Percentiles rank a stretch among this genome's conserved stretches.
phyloP scores from a whole-genome alignment of 2,113 vertebrate species.

The Girardinichthys multiradiatus region DNA sequence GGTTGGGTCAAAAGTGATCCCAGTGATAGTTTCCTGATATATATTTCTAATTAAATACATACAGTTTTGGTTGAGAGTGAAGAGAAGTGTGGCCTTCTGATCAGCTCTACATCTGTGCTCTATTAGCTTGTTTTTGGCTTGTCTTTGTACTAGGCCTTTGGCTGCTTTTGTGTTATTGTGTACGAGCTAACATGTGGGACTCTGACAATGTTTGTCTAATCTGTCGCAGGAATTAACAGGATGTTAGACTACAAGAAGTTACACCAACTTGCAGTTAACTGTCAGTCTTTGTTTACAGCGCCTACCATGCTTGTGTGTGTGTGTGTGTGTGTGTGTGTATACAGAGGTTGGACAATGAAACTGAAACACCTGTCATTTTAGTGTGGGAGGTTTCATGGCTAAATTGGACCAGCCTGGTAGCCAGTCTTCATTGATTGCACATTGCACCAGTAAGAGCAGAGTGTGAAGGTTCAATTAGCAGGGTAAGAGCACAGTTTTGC shows the following conservation, averaged over 20 bases:
- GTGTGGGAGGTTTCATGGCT: too few relatives aligned
- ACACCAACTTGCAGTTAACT: constrained; percentile 45
- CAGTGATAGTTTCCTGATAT: not conserved
- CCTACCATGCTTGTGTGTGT: constrained; percentile 46
- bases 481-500: too few relatives aligned
- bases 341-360: too few relatives aligned
- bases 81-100: constrained; percentile 7
- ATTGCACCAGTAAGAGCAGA: too few relatives aligned
- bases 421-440: too few relatives aligned
- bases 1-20: not conserved
- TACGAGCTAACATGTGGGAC: constrained; percentile 2
- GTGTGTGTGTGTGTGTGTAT: constrained; percentile 1
- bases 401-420: too few relatives aligned
- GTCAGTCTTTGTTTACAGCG: constrained; percentile 58
- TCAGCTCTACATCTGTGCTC: constrained; percentile 33
- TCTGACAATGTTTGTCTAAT: constrained; percentile 40
- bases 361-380: too few relatives aligned
- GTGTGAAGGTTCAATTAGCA: too few relatives aligned
- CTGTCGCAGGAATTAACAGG: constrained; percentile 57
- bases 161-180: constrained; percentile 1
- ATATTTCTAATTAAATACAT: not conserved
- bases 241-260: constrained; percentile 61
- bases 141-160: constrained; percentile 7
- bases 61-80: not conserved
- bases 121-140: constrained; percentile 37